Percentiles rank a stretch among this genome's conserved stretches.
Evolutionary conservation across 2,888 invertebrate genomes (phyloP).

Genomic region (Cenopis cana): DNA sequence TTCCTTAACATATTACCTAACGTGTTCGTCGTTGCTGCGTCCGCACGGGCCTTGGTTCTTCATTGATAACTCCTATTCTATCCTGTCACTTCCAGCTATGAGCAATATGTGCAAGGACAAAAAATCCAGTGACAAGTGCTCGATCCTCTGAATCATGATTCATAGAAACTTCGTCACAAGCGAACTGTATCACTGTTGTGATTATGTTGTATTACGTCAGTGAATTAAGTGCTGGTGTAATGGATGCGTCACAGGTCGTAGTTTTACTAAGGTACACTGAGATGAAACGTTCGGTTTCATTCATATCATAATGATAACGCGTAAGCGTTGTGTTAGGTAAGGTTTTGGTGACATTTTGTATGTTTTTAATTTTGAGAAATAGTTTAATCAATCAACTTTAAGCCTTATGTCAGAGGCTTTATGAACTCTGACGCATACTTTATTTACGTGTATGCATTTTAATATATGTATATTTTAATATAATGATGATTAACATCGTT

Average conservation of each 20-base stretch:
- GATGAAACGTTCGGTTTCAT: conserved; percentile 39
- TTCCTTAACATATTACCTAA: conserved; percentile 9
- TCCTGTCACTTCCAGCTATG: conserved; percentile 62
- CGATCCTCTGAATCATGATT: conserved; percentile 70
- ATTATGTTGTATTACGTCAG: conserved; percentile 54
- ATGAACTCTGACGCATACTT: neutral
- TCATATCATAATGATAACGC: conserved; percentile 29
- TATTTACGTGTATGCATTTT: too few species aligned
- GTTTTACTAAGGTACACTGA: conserved; percentile 31
- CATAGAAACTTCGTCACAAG: conserved; percentile 74
- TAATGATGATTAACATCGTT: conserved; percentile 11
- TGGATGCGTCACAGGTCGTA: conserved; percentile 60
- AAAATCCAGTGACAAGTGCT: conserved; percentile 59
- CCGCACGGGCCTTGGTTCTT: conserved; percentile 56
- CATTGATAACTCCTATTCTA: conserved; percentile 65
- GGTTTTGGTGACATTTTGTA: conserved; percentile 6
- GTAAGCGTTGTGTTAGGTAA: neutral
- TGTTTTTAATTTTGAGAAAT: neutral
- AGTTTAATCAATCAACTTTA: neutral
- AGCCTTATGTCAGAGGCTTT: neutral
- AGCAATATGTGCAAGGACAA: conserved; percentile 71
- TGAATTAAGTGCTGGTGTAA: conserved; percentile 53
- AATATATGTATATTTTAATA: too few species aligned
- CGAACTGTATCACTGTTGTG: conserved; percentile 52
- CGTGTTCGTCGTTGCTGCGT: neutral